Percentiles rank a stretch among this genome's conserved stretches.
phyloP scores from a whole-genome alignment of 1,140 invertebrate genomes.

The Ips nitidus region DNA sequence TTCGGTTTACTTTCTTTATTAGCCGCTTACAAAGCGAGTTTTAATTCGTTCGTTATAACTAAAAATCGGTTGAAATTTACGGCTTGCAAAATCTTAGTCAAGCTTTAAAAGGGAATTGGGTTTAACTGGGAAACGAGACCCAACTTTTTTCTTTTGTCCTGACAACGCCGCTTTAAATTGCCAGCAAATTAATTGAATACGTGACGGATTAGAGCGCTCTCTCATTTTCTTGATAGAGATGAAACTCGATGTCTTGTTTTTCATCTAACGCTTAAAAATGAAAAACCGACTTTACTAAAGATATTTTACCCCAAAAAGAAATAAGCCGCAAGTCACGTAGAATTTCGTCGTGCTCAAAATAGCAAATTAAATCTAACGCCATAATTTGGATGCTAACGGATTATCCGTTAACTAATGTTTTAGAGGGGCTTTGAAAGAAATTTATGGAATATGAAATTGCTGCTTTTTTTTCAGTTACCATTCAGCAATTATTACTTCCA shows the following conservation, averaged over 20 bases:
- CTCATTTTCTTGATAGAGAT: too few relatives aligned
- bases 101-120: too few relatives aligned
- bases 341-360: constrained; percentile 1
- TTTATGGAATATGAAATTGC: constrained; percentile 2
- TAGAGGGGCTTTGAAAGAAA: background rate
- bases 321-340: background rate
- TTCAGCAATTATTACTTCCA: background rate
- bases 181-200: constrained; percentile 15
- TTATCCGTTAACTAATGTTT: constrained; percentile 5
- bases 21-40: too few relatives aligned
- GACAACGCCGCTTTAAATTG: background rate
- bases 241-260: too few relatives aligned
- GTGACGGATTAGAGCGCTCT: constrained; percentile 5
- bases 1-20: too few relatives aligned
- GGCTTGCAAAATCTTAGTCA: too few relatives aligned
- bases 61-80: too few relatives aligned
- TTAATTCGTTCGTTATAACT: too few relatives aligned
- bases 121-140: too few relatives aligned
- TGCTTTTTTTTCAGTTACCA: background rate
- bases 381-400: background rate
- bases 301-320: background rate
- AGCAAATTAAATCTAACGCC: constrained; percentile 4
- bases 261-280: too few relatives aligned
- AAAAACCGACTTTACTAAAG: background rate
- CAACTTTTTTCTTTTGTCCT: background rate